Evolutionary conservation across 1,140 invertebrate genomes (phyloP), one percentile per base, ranked within the genome.

Genomic region (Potamilus streckersoni): DNA sequence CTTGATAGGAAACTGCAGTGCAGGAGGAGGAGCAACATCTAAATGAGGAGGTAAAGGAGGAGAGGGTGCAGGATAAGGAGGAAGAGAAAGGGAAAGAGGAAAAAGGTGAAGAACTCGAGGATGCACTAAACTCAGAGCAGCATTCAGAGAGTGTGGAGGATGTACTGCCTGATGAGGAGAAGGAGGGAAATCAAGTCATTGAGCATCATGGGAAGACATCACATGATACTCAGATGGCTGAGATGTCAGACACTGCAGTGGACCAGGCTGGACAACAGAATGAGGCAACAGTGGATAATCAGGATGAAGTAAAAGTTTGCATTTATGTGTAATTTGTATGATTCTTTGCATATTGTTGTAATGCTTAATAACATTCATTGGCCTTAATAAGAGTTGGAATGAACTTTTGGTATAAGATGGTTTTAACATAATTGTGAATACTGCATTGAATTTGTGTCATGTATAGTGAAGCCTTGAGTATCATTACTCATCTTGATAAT

Each of bases 41-140:
- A 55, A 71, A 63, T 38, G 71, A 83, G 20, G 80, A 81, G 38
- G 69, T 73, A 16, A 16, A 79, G 60, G 79, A 80, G 55, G 81
- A 82, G 59, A 63, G 64, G 49, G 79, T 73, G 64, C 80, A 89
- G 83, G 91, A 92, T 63, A 89, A 89, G 60, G 86, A 85, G 31
- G 76, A 80, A 15, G 72, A 80, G 19, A 66, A 79, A 11, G 70
- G 77, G 27, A 62, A 76, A 27, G 65, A 78, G 19, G 69, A 74
- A 38, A 73, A 83, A n/a, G 79, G 78, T 14, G 75, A 76, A 67
- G 64, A 79, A 64, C 49, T 74, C 23, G 80, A 84, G 20, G 82
- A 83, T 61, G 65, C 59, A 38, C 38, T 6, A 38, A 38, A 38
- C 38, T 38, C 38, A 1, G 91, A 92, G 62, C 89, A 89, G 60